phyloP scores from a whole-genome alignment of 2,113 vertebrate species.

The Coturnix japonica region DNA sequence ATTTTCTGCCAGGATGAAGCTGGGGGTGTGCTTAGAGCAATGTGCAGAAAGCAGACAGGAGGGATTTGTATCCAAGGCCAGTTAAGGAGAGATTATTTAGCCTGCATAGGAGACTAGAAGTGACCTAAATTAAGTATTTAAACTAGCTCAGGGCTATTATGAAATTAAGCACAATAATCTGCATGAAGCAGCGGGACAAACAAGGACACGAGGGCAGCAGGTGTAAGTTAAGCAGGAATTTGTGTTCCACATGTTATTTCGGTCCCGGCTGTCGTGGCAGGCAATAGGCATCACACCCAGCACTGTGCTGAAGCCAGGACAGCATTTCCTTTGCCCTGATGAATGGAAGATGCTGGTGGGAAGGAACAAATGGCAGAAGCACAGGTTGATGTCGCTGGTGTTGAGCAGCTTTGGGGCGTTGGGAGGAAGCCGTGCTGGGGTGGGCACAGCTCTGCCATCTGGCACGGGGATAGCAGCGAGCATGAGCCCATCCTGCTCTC shows the following conservation, averaged over 20 bases:
- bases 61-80: slow-evolving; percentile 57
- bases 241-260: background rate
- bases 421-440: background rate
- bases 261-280: background rate
- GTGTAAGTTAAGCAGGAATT: slow-evolving; percentile 51
- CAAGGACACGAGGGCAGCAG: slow-evolving; percentile 62
- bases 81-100: slow-evolving; percentile 70
- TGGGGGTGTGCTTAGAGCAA: background rate
- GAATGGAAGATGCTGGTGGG: background rate
- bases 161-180: slow-evolving; percentile 70
- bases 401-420: background rate
- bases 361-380: rapidly evolving
- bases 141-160: slow-evolving; percentile 74
- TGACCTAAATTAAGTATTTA: slow-evolving; percentile 76
- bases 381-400: background rate
- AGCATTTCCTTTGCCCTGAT: background rate
- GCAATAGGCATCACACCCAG: rapidly evolving
- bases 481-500: no score
- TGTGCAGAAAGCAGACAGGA: slow-evolving; percentile 10
- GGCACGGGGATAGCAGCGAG: rapidly evolving
- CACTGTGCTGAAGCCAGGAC: background rate
- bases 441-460: background rate
- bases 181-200: slow-evolving; percentile 50
- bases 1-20: background rate
- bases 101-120: slow-evolving; percentile 53